Base-by-base conservation (phyloP, 1,140 invertebrate species). In the Rhizoglyphus robini region DNA sequence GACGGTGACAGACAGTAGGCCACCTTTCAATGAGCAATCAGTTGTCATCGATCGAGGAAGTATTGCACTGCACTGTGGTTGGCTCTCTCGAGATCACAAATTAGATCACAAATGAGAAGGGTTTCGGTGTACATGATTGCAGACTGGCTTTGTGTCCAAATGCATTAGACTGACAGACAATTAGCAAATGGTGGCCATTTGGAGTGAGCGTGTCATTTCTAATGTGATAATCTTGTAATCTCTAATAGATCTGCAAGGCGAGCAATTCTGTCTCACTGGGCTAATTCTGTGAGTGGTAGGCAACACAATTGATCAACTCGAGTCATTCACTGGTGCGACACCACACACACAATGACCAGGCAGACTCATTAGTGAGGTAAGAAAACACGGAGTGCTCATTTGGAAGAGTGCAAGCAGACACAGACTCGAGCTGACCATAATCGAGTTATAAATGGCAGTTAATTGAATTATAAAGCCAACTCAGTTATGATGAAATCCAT, bases 151-250 rank as follows among this genome's bases (percentile, higher is more conserved):
- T n/a, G n/a, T n/a, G n/a, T n/a, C 8, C 36, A 41, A 41, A 18
- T 41, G 18, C 36, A 41, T 41, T 8, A 18, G 18, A 41, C 18
- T 8, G 8, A 41, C 36, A 41, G 36, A 41, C 36, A 41, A 41
- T 41, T 41, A 41, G 36, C 36, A 41, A 41, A 41, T 41, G 36
- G 36, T 41, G 36, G 36, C 36, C 36, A 41, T 11, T 41, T 8
- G n/a, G n/a, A n/a, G n/a, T n/a, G n/a, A n/a, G n/a, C n/a, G 8
- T 54, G 51, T 54, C 51, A 54, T 54, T 54, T 54, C 51, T 54
- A 54, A 54, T 54, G 51, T 54, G 51, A 54, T 54, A 54, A 54
- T 54, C 51, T 54, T 54, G 51, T 54, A 54, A 54, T 54, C 51
- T 32, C 51, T 54, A 54, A 54, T 54, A 54, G 8, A 32, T 32